Conservation (phyloP, 1,140 invertebrate genomes). For the Sinella curviseta region DNA sequence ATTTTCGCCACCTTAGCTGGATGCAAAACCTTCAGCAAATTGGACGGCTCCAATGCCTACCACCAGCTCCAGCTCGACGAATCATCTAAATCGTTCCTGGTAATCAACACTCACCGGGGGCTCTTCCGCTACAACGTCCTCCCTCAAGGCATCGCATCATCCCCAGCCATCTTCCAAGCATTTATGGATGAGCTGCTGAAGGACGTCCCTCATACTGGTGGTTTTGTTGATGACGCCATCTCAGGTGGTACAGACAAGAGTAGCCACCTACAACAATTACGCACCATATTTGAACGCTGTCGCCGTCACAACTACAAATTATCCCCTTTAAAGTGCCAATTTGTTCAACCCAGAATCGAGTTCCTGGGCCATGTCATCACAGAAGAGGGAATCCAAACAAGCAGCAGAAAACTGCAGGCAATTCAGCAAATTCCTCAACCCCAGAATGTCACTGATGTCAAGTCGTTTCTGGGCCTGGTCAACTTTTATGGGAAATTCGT, state of each 20-base stretch:
- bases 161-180: slow-evolving; percentile 54
- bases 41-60: too few relatives aligned
- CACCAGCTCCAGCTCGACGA: slow-evolving; percentile 50
- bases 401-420: slow-evolving; percentile 52
- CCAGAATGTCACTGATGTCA: too few relatives aligned
- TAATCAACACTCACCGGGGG: too few relatives aligned
- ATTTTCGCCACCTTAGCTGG: too few relatives aligned
- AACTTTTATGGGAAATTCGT: slow-evolving; percentile 53
- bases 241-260: slow-evolving; percentile 46
- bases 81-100: slow-evolving; percentile 45
- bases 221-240: slow-evolving; percentile 55
- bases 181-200: slow-evolving; percentile 53
- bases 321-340: not conserved
- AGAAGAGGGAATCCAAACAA: slow-evolving; percentile 52
- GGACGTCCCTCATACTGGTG: too few relatives aligned
- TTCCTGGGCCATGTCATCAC: slow-evolving; percentile 55
- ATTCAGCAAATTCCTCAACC: slow-evolving; percentile 49
- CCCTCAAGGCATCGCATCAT: slow-evolving; percentile 19
- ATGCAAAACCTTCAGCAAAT: slow-evolving; percentile 48
- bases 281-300: slow-evolving; percentile 44
- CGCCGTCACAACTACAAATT: slow-evolving; percentile 41
- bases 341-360: slow-evolving; percentile 45
- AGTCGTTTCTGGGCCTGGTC: slow-evolving; percentile 52
- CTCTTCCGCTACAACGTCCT: slow-evolving; percentile 43
- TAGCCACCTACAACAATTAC: slow-evolving; percentile 47